Evolutionary conservation across 2,888 invertebrate genomes (phyloP).

Genomic region (Phasia obesa): DNA sequence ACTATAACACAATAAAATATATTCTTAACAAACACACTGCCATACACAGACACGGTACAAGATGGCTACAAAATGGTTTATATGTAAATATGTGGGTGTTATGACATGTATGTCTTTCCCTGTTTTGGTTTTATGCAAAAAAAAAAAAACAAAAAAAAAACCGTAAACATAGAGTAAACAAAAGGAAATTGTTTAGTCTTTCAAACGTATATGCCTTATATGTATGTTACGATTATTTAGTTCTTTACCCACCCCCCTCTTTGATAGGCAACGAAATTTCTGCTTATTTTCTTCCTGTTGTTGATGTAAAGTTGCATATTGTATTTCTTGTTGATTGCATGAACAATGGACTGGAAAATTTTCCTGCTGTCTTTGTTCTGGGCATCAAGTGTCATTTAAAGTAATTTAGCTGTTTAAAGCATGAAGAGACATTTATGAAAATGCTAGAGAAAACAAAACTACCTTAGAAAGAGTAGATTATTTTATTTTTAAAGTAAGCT

Average conservation of each 20-base stretch:
- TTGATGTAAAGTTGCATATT: constrained; percentile 10
- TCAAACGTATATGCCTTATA: not conserved
- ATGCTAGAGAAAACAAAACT: not conserved
- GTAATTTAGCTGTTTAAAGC: constrained; percentile 18
- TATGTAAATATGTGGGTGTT: constrained; percentile 6
- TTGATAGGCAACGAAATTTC: constrained; percentile 12
- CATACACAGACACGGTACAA: not conserved
- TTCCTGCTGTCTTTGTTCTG: constrained; percentile 25
- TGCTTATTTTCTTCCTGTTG: not conserved
- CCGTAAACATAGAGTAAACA: not conserved
- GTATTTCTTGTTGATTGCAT: constrained; percentile 40
- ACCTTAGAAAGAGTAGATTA: too few species aligned
- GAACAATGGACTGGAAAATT: constrained; percentile 58
- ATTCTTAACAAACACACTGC: not conserved
- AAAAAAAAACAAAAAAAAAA: too few species aligned
- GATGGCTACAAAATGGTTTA: not conserved
- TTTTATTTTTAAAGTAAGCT: too few species aligned
- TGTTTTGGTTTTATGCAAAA: not conserved
- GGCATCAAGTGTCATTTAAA: constrained; percentile 28
- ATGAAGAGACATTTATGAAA: not conserved
- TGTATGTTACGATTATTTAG: not conserved
- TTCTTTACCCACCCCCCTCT: not conserved
- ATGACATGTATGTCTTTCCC: not conserved
- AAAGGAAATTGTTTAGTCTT: constrained; percentile 4
- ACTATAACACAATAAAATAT: constrained; percentile 23